Conservation (phyloP, 2,113 vertebrate genomes). For the Nyctibius bracteatus region DNA sequence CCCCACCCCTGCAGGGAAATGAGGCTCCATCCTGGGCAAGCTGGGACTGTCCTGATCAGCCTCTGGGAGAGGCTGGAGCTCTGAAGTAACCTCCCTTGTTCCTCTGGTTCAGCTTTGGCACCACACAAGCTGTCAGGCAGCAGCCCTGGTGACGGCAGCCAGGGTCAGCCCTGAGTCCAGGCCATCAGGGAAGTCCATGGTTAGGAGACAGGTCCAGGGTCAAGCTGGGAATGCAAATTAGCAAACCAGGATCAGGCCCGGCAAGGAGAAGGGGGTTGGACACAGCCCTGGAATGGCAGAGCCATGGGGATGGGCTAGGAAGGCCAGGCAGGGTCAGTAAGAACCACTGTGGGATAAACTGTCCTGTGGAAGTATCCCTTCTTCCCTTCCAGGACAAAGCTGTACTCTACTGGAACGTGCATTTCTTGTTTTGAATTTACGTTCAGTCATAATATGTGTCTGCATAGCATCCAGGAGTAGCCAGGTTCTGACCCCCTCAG, state of each 20-base stretch:
- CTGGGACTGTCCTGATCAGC: background rate
- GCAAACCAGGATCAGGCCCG: background rate
- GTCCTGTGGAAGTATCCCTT: background rate
- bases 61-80: background rate
- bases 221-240: background rate
- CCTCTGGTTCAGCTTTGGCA: background rate
- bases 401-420: background rate
- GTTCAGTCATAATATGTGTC: background rate
- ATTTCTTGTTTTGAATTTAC: background rate
- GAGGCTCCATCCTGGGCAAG: background rate
- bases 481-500: background rate
- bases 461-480: background rate
- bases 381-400: background rate
- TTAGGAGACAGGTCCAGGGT: background rate
- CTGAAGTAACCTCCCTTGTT: background rate
- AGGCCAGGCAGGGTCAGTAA: background rate
- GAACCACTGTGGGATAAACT: background rate
- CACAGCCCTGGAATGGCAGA: too few relatives aligned
- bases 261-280: background rate
- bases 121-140: background rate
- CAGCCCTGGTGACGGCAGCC: background rate
- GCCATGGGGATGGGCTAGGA: background rate
- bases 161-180: background rate
- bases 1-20: background rate
- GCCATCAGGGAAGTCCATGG: background rate